Percentiles rank a stretch among this genome's conserved stretches.
phyloP scores from a whole-genome alignment of 2,797 vertebrate species.

The Spinus olivaceus region DNA sequence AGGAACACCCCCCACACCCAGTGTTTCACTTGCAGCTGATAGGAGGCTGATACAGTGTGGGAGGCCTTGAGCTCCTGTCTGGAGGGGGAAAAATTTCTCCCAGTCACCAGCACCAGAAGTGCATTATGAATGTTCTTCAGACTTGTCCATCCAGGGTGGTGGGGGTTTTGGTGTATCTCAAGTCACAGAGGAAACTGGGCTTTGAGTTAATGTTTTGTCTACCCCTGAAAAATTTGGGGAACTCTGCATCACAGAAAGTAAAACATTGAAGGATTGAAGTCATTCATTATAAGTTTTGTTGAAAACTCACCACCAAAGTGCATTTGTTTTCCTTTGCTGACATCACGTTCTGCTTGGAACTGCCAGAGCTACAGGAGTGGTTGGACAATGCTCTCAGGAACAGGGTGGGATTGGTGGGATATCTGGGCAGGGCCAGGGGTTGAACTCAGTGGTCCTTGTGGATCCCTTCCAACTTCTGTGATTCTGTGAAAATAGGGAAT shows the following conservation, averaged over 20 bases:
- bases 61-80: neutral
- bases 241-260: neutral
- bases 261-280: neutral
- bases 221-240: neutral
- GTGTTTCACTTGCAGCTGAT: neutral
- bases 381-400: neutral
- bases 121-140: neutral
- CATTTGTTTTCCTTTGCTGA: neutral
- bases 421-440: neutral
- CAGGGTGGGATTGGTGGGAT: neutral
- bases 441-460: neutral
- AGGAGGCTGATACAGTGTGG: neutral
- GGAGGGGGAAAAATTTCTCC: neutral
- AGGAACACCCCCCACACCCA: too few relatives aligned
- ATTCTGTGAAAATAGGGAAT: neutral
- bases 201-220: neutral
- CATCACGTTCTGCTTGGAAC: neutral
- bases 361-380: neutral
- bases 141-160: fast-evolving
- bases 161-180: neutral
- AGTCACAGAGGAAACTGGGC: neutral
- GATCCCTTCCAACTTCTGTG: neutral
- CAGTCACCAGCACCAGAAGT: fast-evolving
- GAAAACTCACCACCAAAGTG: neutral
- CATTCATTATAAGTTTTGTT: neutral